These are phyloP conservation scores for Silurus meridionalis DNA, from an alignment of 2,113 vertebrate genomes.

Conservation along the genomic window DNA sequence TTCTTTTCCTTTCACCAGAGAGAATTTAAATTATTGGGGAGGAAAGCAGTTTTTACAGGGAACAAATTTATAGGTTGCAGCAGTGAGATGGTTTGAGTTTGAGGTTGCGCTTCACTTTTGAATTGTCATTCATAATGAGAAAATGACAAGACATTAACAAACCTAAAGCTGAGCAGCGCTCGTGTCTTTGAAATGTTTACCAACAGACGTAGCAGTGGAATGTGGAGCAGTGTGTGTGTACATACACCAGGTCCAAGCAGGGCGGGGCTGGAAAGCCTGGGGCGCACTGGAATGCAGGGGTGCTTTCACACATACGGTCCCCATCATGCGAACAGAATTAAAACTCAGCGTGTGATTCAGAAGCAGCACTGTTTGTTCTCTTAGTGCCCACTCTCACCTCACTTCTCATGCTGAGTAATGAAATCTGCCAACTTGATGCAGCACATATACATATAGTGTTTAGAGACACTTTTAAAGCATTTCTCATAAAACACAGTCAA, in stretches of 20 bases:
- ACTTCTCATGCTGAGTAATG: slow-evolving; percentile 38
- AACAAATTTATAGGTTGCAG: slow-evolving; percentile 17
- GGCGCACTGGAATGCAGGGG: slow-evolving; percentile 30
- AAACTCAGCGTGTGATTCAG: slow-evolving; percentile 48
- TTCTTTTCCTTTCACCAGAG: background rate
- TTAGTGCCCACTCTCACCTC: slow-evolving; percentile 49
- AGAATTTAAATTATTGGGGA: slow-evolving; percentile 34
- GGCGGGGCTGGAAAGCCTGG: slow-evolving; percentile 33
- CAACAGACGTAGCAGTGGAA: slow-evolving; percentile 22
- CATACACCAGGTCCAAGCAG: background rate
- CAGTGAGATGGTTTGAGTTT: slow-evolving; percentile 12
- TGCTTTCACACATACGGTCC: slow-evolving; percentile 50
- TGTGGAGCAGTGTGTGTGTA: slow-evolving; percentile 18
- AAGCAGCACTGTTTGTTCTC: slow-evolving; percentile 41
- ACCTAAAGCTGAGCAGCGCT: background rate
- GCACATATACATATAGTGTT: background rate
- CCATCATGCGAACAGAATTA: slow-evolving; percentile 53
- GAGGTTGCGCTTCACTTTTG: background rate
- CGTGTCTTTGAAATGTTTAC: slow-evolving; percentile 31
- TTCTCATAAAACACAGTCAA: background rate
- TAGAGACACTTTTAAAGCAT: background rate
- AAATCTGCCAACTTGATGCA: slow-evolving; percentile 34
- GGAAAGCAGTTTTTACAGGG: slow-evolving; percentile 19
- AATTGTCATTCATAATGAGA: background rate
- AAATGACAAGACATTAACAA: slow-evolving; percentile 3